Evolutionary conservation across 2,797 vertebrate genomes (phyloP).

Genomic region (Trachurus trachurus): DNA sequence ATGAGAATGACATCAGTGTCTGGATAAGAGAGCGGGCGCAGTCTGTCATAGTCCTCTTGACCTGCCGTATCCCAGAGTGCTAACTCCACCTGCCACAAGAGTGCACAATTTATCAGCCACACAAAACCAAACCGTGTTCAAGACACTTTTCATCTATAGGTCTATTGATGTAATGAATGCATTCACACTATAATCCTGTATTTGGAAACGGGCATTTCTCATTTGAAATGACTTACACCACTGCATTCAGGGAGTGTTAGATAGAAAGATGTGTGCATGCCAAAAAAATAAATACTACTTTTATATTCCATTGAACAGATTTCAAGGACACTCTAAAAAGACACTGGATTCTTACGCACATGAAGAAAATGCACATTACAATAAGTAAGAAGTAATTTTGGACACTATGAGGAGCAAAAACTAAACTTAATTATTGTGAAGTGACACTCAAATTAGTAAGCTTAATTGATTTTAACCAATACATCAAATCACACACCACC

Average conservation of each 20-base stretch:
- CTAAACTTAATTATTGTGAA: background rate
- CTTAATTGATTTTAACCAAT: background rate
- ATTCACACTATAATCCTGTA: background rate
- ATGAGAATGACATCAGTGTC: slow-evolving; percentile 93
- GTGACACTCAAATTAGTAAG: background rate
- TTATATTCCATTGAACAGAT: background rate
- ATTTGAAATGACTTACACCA: too few relatives aligned
- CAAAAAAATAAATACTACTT: too few relatives aligned
- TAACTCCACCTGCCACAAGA: slow-evolving; percentile 87
- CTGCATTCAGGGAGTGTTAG: background rate
- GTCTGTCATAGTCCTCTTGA: slow-evolving; percentile 91
- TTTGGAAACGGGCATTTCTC: background rate
- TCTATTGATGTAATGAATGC: background rate
- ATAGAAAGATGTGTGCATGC: background rate
- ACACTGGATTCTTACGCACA: background rate
- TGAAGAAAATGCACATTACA: background rate
- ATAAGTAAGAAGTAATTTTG: background rate
- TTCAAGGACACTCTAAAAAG: background rate
- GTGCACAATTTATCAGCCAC: slow-evolving; percentile 2
- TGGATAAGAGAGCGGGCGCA: slow-evolving; percentile 91
- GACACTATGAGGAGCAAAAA: background rate
- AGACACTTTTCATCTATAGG: background rate
- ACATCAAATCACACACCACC: background rate
- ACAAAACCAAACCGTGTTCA: background rate
- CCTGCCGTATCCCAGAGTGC: slow-evolving; percentile 93